Evolutionary conservation across 2,113 vertebrate genomes (phyloP).

Genomic region (Pelodiscus sinensis): DNA sequence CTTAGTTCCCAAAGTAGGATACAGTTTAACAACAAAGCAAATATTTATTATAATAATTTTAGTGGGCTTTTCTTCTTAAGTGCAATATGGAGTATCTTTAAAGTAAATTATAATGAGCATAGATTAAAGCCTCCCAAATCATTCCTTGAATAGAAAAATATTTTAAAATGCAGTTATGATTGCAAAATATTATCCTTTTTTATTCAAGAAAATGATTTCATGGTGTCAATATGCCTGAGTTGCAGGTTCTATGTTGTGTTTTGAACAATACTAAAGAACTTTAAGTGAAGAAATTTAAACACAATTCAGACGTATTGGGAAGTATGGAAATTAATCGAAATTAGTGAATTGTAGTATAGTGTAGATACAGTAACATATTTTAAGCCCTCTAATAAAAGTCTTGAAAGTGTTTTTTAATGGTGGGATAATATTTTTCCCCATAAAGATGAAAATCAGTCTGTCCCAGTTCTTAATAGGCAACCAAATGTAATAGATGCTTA

Average conservation of each 20-base stretch:
- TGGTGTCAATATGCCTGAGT: neutral
- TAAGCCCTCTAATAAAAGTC: neutral
- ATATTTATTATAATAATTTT: neutral
- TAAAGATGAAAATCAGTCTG: neutral
- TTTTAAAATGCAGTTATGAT: neutral
- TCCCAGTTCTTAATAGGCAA: neutral
- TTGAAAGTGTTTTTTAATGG: neutral
- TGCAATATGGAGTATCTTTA: neutral
- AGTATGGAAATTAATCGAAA: neutral
- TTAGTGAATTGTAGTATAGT: neutral
- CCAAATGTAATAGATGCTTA: neutral
- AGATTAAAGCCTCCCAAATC: neutral
- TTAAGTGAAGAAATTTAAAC: neutral
- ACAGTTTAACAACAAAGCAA: neutral
- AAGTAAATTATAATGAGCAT: neutral
- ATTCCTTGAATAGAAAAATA: neutral
- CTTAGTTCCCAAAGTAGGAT: neutral
- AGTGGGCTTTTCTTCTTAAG: neutral
- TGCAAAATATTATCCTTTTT: neutral
- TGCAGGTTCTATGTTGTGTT: neutral
- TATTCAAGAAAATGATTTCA: neutral
- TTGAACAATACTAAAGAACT: neutral
- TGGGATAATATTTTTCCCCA: neutral
- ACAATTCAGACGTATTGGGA: neutral
- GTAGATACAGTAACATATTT: no score